Evolutionary conservation across 2,113 vertebrate genomes (phyloP), one percentile per base, ranked within the genome.

Genomic region (Corythoichthys intestinalis): DNA sequence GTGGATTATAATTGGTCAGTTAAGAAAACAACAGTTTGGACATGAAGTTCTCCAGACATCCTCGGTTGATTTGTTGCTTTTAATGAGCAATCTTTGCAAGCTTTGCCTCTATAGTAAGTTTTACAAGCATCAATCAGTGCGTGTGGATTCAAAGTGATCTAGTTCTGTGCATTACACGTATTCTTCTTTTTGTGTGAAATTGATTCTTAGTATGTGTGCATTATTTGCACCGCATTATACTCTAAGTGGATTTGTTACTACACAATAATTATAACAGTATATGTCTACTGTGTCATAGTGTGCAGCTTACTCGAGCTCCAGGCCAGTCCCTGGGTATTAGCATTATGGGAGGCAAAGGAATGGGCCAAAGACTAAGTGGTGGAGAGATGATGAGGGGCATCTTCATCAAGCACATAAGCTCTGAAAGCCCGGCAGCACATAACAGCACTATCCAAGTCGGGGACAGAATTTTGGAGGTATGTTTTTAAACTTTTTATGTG

Each of bases 341-440:
- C 87, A 98, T 99, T 83, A 94, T 96, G 88, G 97, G 97, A 83
- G 97, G 97, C 70, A 92, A 94, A 86, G 96, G 96, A 17, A 98
- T 99, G 96, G 97, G 97, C 57, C 94, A 93, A 74, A 94, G 97
- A 14, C 87, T 99, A 63, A 95, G 93, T 90, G 95, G 91, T 4
- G 97, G 97, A 65, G 95, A 97, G 91, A 92, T 98, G 80, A 97
- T 96, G 94, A 94, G 97, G 80, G 97, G 97, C 60, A 95, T 99
- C 89, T 98, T 98, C 85, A 94, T 99, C 86, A 99, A 98, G 70
- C 94, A 98, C 62, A 94, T 99, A 77, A 89, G 94, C 49, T 94
- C 95, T 76, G 94, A 96, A 85, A 96, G 96, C 88, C 95, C 96
- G 9, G 97, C 96, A 14, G 94, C 95, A 83, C 92, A 90, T 89